These are phyloP conservation scores for Acleris laterana DNA, from an alignment of 2,888 invertebrate species.

Conservation along the genomic window DNA sequence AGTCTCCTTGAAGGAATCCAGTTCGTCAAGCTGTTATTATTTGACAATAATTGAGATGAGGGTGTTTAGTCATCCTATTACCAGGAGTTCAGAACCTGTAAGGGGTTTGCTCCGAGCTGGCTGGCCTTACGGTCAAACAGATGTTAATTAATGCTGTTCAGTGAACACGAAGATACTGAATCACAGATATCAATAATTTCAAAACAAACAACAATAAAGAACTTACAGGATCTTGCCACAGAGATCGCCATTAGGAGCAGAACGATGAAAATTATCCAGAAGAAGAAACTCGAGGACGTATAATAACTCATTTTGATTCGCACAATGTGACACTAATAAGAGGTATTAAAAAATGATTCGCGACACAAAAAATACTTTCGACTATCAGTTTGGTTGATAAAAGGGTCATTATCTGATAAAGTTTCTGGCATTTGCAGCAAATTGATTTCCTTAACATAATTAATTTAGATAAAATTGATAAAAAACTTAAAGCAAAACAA, in stretches of 20 bases:
- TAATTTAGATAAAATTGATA: background rate
- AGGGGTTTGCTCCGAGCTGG: no score
- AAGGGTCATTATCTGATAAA: constrained; percentile 11
- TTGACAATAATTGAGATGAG: no score
- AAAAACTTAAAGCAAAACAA: background rate
- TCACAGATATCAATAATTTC: no score
- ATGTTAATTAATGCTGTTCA: no score
- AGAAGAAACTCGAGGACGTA: constrained; percentile 21
- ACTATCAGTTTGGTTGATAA: constrained; percentile 9
- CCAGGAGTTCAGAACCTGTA: no score
- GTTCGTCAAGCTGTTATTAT: no score
- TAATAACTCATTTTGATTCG: constrained; percentile 7
- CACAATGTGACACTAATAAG: background rate
- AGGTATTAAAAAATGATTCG: background rate
- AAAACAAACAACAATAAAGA: background rate
- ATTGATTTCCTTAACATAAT: background rate
- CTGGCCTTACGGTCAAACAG: no score
- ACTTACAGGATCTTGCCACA: constrained; percentile 34
- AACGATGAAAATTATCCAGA: constrained; percentile 35
- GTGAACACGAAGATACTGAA: no score
- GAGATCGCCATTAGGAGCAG: constrained; percentile 27
- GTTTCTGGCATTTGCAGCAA: background rate
- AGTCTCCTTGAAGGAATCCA: no score
- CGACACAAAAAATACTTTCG: background rate
- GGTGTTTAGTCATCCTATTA: no score